These are phyloP conservation scores for Pristionchus fissidentatus DNA, from an alignment of 2,888 invertebrate genomes.

Conservation along the genomic window DNA sequence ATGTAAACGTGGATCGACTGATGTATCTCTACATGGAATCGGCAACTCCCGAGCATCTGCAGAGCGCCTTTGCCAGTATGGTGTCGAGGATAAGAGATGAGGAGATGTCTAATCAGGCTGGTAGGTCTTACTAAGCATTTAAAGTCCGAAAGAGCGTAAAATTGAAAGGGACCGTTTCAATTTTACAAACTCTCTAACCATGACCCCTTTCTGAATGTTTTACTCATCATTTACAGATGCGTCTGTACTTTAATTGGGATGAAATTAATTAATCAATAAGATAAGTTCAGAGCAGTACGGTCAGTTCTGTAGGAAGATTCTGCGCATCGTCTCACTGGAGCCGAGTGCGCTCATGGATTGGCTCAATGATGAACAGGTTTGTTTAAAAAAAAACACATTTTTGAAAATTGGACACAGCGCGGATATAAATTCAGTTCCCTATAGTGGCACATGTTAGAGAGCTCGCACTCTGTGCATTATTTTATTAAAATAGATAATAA, in stretches of 20 bases:
- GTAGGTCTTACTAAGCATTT: neutral
- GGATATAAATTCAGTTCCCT: too few relatives aligned
- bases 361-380: slow-evolving; percentile 54
- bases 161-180: neutral
- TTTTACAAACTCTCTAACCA: too few relatives aligned
- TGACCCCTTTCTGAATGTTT: too few relatives aligned
- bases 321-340: slow-evolving; percentile 60
- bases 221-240: too few relatives aligned
- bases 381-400: neutral
- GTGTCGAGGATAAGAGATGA: neutral
- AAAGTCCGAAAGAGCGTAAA: neutral
- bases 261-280: neutral
- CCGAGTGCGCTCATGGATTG: slow-evolving; percentile 60
- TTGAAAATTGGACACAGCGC: too few relatives aligned
- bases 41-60: slow-evolving; percentile 34
- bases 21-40: slow-evolving; percentile 26
- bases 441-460: too few relatives aligned
- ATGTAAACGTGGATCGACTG: neutral
- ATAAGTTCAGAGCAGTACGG: slow-evolving; percentile 61
- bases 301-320: slow-evolving; percentile 64
- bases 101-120: slow-evolving; percentile 2
- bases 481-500: too few relatives aligned
- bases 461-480: too few relatives aligned
- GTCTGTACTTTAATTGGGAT: too few relatives aligned
- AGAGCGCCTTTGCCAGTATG: neutral